phyloP scores from a whole-genome alignment of 2,888 invertebrate species.

The Patella depressa region DNA sequence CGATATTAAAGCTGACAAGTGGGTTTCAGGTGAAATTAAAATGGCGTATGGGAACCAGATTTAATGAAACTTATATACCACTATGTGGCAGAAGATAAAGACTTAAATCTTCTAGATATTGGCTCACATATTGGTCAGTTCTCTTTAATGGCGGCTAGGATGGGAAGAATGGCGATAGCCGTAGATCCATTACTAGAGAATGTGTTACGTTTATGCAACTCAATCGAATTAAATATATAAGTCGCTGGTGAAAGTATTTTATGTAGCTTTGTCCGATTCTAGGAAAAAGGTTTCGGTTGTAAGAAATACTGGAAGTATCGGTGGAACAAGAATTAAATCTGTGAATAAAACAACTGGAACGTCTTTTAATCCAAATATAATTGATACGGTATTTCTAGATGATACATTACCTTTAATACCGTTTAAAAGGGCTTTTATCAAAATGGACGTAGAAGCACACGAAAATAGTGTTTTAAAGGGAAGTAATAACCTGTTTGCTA shows the following conservation, averaged over 20 bases:
- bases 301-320: background rate
- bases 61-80: background rate
- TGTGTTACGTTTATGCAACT: background rate
- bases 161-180: background rate
- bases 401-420: background rate
- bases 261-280: background rate
- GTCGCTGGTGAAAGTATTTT: background rate
- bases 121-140: background rate
- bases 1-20: too few species aligned
- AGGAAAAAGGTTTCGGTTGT: background rate
- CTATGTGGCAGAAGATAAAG: background rate
- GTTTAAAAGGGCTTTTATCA: background rate
- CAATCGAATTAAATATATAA: background rate
- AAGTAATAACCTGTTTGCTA: background rate
- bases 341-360: too few species aligned
- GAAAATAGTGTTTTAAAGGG: constrained; percentile 1
- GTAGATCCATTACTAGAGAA: background rate
- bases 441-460: too few species aligned
- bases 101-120: background rate
- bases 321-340: background rate
- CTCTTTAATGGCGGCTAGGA: background rate
- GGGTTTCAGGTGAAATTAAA: too few species aligned
- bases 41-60: too few species aligned
- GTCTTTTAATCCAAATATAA: background rate
- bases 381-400: background rate